Percentiles rank a stretch among this genome's conserved stretches.
Evolutionary conservation across 1,140 invertebrate genomes (phyloP).

Genomic region (Geopemphigus sp.): DNA sequence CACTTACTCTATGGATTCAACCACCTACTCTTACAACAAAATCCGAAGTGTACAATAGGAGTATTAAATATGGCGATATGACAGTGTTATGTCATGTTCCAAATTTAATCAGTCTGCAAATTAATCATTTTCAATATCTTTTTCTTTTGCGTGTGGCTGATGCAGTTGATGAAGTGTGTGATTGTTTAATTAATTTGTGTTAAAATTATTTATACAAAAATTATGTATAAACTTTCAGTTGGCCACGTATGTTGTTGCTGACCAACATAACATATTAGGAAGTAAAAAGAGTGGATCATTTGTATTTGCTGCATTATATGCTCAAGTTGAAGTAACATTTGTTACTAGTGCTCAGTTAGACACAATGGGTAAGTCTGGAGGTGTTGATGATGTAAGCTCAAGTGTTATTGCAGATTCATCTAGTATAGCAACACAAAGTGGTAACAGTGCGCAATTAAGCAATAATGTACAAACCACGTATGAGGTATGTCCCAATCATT

Average conservation of each 20-base stretch:
- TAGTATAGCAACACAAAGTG: slow-evolving; percentile 67
- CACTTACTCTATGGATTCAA: slow-evolving; percentile 76
- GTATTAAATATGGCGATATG: slow-evolving; percentile 59
- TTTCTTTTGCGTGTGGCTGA: slow-evolving; percentile 83
- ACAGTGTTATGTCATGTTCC: slow-evolving; percentile 71
- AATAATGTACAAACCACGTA: slow-evolving; percentile 52
- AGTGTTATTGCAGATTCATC: slow-evolving; percentile 75
- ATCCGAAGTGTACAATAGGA: neutral
- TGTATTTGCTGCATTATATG: slow-evolving; percentile 72
- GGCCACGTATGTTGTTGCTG: slow-evolving; percentile 74
- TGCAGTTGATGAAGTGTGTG: slow-evolving; percentile 60
- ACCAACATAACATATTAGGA: slow-evolving; percentile 61
- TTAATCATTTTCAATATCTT: slow-evolving; percentile 90
- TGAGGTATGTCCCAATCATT: slow-evolving; percentile 28
- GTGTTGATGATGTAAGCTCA: slow-evolving; percentile 71
- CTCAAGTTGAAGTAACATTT: slow-evolving; percentile 82
- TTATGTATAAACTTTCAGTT: slow-evolving; percentile 56
- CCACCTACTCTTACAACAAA: slow-evolving; percentile 53
- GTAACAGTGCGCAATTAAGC: slow-evolving; percentile 58
- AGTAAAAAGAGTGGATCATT: slow-evolving; percentile 58
- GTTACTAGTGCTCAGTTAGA: slow-evolving; percentile 71
- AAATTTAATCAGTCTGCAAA: slow-evolving; percentile 77
- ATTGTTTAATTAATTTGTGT: slow-evolving; percentile 9
- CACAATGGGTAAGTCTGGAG: slow-evolving; percentile 75
- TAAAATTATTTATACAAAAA: neutral